Percentiles rank a stretch among this genome's conserved stretches.
phyloP scores from a whole-genome alignment of 2,888 invertebrate species.

The Pandemis cinnamomeana region DNA sequence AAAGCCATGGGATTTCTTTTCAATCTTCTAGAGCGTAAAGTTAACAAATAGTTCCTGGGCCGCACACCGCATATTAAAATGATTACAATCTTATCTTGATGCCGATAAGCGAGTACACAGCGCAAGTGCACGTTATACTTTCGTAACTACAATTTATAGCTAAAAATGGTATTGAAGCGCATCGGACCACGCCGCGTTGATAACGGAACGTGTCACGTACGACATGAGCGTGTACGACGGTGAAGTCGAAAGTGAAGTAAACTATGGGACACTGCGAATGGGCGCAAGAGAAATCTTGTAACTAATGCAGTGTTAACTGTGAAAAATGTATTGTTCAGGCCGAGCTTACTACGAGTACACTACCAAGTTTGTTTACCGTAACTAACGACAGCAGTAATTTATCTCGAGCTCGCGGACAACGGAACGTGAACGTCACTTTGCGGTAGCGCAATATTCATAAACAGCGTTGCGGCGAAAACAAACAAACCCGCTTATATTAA shows the following conservation, averaged over 20 bases:
- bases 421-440: not conserved
- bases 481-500: not conserved
- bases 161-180: constrained; percentile 24
- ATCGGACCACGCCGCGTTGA: constrained; percentile 1
- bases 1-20: constrained; percentile 21
- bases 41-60: constrained; percentile 6
- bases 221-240: constrained; percentile 17
- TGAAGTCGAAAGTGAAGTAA: constrained; percentile 30
- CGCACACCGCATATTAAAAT: not conserved
- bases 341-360: not conserved
- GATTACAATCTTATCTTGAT: constrained; percentile 33
- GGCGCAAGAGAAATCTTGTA: constrained; percentile 28
- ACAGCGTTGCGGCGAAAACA: not conserved
- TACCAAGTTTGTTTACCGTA: constrained; percentile 5
- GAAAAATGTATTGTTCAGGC: constrained; percentile 22
- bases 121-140: constrained; percentile 14
- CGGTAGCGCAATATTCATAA: constrained; percentile 1
- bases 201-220: constrained; percentile 11
- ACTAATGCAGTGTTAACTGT: not conserved
- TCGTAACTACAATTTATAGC: constrained; percentile 23
- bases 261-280: constrained; percentile 8
- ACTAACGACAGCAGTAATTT: not conserved
- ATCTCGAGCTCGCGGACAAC: not conserved
- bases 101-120: constrained; percentile 18
- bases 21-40: constrained; percentile 22